Conservation (phyloP, 2,797 vertebrate genomes). For the Enteromius afrohamiltoni region DNA sequence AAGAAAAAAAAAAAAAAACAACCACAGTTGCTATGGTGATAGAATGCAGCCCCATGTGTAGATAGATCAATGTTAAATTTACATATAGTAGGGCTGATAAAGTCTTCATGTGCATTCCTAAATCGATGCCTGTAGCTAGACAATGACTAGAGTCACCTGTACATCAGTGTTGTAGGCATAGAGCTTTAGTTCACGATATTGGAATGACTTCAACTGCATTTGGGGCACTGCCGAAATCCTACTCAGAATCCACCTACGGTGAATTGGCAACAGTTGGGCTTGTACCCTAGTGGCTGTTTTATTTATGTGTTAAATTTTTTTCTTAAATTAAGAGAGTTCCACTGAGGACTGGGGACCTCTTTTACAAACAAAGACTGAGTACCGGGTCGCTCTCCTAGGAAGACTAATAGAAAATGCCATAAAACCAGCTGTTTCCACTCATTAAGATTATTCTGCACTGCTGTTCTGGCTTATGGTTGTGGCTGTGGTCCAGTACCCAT, state of each 20-base stretch:
- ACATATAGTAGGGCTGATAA: constrained; percentile 27
- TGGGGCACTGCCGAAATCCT: constrained; percentile 19
- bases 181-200: constrained; percentile 1
- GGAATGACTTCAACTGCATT: constrained; percentile 17
- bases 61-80: constrained; percentile 33
- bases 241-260: constrained; percentile 21
- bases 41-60: constrained; percentile 38
- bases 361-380: constrained; percentile 1
- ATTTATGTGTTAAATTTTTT: not conserved
- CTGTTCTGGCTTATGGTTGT: not conserved
- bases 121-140: not conserved
- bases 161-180: not conserved
- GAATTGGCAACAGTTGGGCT: constrained; percentile 27
- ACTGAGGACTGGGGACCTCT: constrained; percentile 5
- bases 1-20: not conserved
- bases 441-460: not conserved
- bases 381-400: constrained; percentile 1
- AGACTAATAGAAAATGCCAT: constrained; percentile 17
- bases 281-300: not conserved
- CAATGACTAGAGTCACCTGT: not conserved
- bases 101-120: not conserved
- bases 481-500: not conserved
- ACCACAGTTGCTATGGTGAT: constrained; percentile 57
- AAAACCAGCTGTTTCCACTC: constrained; percentile 28
- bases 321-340: constrained; percentile 1